Percentiles rank a stretch among this genome's conserved stretches.
Evolutionary conservation across 2,797 vertebrate species (phyloP).

Genomic region (Ibycter americanus): DNA sequence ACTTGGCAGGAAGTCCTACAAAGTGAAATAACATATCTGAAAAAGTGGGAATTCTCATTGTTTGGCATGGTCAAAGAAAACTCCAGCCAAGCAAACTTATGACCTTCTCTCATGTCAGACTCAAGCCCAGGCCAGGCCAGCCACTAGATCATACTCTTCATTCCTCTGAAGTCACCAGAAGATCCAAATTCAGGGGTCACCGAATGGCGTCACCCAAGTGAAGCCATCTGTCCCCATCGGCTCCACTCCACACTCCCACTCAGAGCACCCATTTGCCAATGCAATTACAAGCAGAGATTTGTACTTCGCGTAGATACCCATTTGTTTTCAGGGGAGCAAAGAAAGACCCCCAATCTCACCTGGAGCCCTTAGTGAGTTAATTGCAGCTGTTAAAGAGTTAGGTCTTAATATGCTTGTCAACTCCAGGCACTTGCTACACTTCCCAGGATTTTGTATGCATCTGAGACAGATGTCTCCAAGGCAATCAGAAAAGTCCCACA

Average conservation of each 20-base stretch:
- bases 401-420: neutral
- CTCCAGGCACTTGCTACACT: conserved; percentile 16
- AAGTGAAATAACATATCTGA: conserved; percentile 50
- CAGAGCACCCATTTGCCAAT: fast-evolving
- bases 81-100: conserved; percentile 46
- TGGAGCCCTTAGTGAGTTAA: neutral
- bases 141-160: neutral
- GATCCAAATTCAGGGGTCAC: neutral
- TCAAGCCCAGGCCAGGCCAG: neutral
- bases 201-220: neutral
- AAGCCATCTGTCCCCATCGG: neutral
- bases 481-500: neutral
- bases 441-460: neutral
- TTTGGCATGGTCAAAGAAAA: conserved; percentile 26
- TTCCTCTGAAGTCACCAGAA: neutral
- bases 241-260: neutral
- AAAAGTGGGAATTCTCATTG: conserved; percentile 62
- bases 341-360: neutral
- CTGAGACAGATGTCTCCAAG: neutral
- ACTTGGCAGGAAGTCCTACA: conserved; percentile 44
- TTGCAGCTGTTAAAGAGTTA: neutral
- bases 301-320: neutral
- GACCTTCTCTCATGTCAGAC: conserved; percentile 26
- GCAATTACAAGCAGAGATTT: neutral
- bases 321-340: neutral